Percentiles rank a stretch among this genome's conserved stretches.
Conservation (phyloP, 2,113 vertebrate species). For the Coregonus clupeaformis region DNA sequence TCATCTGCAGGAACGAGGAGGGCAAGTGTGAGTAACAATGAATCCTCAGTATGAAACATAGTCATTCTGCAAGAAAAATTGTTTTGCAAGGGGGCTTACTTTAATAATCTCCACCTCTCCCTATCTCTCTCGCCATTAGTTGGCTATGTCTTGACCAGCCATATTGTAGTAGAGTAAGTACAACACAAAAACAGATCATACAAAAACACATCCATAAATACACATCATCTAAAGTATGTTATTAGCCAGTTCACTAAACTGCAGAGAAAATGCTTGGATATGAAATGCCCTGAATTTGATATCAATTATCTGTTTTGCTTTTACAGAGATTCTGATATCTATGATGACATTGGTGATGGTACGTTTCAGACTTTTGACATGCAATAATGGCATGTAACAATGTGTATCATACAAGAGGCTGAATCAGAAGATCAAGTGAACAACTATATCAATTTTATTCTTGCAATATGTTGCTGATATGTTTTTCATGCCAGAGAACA, state of each 20-base stretch:
- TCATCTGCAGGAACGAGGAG: conserved; percentile 90
- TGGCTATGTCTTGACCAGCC: conserved; percentile 82
- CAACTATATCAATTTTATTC: background rate
- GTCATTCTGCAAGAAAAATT: background rate
- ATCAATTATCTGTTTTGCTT: conserved; percentile 26
- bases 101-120: background rate
- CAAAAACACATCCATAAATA: background rate
- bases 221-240: background rate
- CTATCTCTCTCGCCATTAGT: conserved; percentile 69
- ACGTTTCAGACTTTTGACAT: conserved; percentile 51
- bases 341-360: conserved; percentile 92
- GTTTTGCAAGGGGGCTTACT: conserved; percentile 5
- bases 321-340: conserved; percentile 89
- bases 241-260: background rate
- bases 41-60: background rate
- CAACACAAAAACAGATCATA: conserved; percentile 3
- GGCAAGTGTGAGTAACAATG: conserved; percentile 85
- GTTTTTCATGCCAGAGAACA: too few species aligned
- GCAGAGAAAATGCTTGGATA: conserved; percentile 1
- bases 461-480: background rate
- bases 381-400: background rate
- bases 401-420: too few species aligned
- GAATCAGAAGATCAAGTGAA: background rate
- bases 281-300: background rate
- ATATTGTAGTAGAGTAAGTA: conserved; percentile 83